These are phyloP conservation scores for Notothenia rossii DNA, from an alignment of 2,113 vertebrate species.

Conservation along the genomic window DNA sequence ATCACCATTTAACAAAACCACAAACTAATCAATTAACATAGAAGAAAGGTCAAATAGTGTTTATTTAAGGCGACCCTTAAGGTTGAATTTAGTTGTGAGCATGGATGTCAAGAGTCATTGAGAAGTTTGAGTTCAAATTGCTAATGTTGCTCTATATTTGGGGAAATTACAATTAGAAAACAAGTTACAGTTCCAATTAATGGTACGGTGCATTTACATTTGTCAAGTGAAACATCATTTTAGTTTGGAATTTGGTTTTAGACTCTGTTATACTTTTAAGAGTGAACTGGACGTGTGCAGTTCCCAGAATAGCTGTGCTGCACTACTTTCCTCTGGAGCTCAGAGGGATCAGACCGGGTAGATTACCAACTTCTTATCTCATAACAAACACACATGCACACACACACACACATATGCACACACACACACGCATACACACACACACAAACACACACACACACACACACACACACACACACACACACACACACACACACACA, in stretches of 20 bases:
- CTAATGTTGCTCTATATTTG: too few species aligned
- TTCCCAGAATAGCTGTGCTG: slow-evolving; percentile 68
- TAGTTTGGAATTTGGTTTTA: neutral
- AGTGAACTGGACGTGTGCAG: slow-evolving; percentile 11
- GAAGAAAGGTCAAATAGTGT: too few species aligned
- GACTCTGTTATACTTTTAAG: neutral
- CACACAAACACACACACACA: slow-evolving; percentile 9
- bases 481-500: slow-evolving; percentile 11
- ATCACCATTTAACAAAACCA: too few species aligned
- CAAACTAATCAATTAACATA: too few species aligned
- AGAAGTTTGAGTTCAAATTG: neutral
- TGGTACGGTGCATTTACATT: neutral
- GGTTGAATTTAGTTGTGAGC: too few species aligned
- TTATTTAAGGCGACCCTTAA: too few species aligned
- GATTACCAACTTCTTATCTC: slow-evolving; percentile 79
- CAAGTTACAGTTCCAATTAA: neutral
- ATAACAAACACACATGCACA: slow-evolving; percentile 1
- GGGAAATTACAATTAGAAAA: neutral
- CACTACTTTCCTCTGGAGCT: slow-evolving; percentile 54
- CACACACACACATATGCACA: slow-evolving; percentile 32
- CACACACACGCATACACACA: slow-evolving; percentile 22
- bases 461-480: slow-evolving; percentile 12
- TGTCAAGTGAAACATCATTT: neutral
- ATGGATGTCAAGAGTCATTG: too few species aligned
- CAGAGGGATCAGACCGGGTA: slow-evolving; percentile 69